Base-by-base conservation (phyloP, 2,888 invertebrate species). In the Diaprepes abbreviatus region DNA sequence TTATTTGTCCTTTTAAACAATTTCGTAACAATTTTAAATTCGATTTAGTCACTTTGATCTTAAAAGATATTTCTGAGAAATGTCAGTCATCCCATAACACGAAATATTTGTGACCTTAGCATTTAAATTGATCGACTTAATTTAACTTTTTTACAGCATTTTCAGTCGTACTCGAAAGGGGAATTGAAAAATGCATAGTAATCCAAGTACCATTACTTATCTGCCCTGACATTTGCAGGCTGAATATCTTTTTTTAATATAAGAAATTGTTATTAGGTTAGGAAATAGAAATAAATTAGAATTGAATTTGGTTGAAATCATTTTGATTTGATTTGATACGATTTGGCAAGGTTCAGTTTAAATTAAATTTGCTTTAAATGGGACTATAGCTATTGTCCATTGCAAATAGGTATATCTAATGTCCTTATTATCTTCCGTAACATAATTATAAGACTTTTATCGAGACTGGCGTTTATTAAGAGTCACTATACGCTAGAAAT, bases 71-170 rank as follows among this genome's bases (percentile, higher is more conserved):
- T 40, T 40, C 21, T 58, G 31, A 43, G 40, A 58, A 58, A 43
- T 59, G 45, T 59, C 43, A 59, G 45, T 59, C 59, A 45, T 59
- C 59, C 28, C 31, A 33, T 45, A 45, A 45, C 31, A 43, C 45
- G 59, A 43, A 59, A 59, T 45, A 59, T 43, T 19, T 48, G 9
- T 52, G 54, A 63, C 63, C 63, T 63, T 63, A 63, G 52, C 54
- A 63, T 63, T 63, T 63, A 52, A 17, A 52, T 16, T 31, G 52
- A 62, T 48, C 52, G 62, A 62, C 16, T 35, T 62, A 36, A 52
- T 62, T 31, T 63, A 52, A 54, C 54, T 54, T 54, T n/a, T 52
- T 63, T 63, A 14, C 52, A 31, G 38, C 55, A 55, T 55, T 55
- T 55, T 55, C 21, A 55, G 21, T 54, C n/a, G 3, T 24, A 24